Evolutionary conservation across 2,113 vertebrate genomes (phyloP), one percentile per base, ranked within the genome.

Genomic region (Colaptes auratus): DNA sequence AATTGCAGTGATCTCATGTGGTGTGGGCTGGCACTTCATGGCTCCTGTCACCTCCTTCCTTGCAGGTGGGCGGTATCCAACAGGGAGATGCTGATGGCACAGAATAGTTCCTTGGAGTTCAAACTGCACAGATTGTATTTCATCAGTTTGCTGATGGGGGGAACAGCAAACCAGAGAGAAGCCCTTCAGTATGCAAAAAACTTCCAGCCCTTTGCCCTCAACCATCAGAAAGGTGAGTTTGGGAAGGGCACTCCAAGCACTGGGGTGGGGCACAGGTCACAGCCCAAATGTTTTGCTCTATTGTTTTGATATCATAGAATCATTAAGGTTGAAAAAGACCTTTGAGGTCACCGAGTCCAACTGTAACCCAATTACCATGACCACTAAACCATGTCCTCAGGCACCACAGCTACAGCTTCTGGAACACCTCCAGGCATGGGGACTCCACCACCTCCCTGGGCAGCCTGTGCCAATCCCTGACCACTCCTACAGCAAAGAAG

Each of bases 71-170:
- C 98, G 4, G 98, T 98, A 81, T 98, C 98, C 84, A 98, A 98
- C 96, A 97, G 98, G 91, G 98, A 98, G 93, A 98, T 98, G 98
- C 98, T 98, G 12, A 98, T 98, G 98, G 98, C 98, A 64, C 98
- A 98, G 84, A 98, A 98, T 83, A 98, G 98, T 76, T 98, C 98
- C 0, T 81, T 98, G 97, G 98, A 98, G 80, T 98, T 98, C 48
- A 98, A 98, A 71, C 97, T 98, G 11, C 98, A 98, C 96, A 97
- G 98, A 44, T 95, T 98, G 5, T 98, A 98, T 91, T 98, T 98
- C 88, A 98, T 98, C 94, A 98, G 98, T 89, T 97, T 98, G 93
- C 94, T 98, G 95, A 98, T 98, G 98, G 98, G 98, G 30, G 98
- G 98, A 77, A 98, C 98, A 71, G 98, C 98, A 86, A 98, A 98